A percentile compares a stretch with the other conserved stretches of the same genome.
Evolutionary conservation across 1,140 invertebrate species (phyloP).

Genomic region (Aphidius gifuensis): DNA sequence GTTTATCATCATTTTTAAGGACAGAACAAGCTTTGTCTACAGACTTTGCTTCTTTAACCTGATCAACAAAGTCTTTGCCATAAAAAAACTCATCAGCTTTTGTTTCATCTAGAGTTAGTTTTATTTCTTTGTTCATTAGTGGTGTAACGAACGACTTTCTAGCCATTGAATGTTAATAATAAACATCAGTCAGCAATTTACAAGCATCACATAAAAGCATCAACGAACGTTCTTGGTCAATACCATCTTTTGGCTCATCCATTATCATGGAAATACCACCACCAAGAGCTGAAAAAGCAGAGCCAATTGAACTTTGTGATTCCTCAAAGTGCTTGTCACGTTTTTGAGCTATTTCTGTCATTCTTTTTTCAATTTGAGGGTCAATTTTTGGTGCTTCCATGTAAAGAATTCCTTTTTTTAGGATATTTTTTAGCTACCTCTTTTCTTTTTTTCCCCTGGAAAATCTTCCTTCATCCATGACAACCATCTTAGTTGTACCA

Average conservation of each 20-base stretch:
- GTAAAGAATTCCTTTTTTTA: conserved; percentile 13
- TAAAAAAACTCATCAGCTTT: conserved; percentile 25
- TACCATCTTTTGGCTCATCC: background rate
- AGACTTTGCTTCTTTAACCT: conserved; percentile 20
- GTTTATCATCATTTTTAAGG: conserved; percentile 10
- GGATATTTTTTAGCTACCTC: conserved; percentile 18
- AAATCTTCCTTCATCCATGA: conserved; percentile 12
- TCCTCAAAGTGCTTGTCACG: conserved; percentile 20
- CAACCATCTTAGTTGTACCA: conserved; percentile 5
- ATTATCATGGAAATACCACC: background rate
- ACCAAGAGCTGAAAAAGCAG: conserved; percentile 19
- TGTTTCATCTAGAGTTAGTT: conserved; percentile 18
- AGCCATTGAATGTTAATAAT: conserved; percentile 19
- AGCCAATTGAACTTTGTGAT: conserved; percentile 18
- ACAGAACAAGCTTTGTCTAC: conserved; percentile 17
- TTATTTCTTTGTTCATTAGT: conserved; percentile 17
- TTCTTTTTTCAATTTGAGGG: conserved; percentile 16
- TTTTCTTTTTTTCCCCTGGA: conserved; percentile 18
- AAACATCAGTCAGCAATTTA: conserved; percentile 17
- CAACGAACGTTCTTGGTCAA: conserved; percentile 3
- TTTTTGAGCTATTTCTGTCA: conserved; percentile 18
- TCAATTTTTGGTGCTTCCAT: conserved; percentile 24
- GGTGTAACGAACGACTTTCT: conserved; percentile 24
- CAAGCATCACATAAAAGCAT: conserved; percentile 1
- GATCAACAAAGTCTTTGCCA: conserved; percentile 17